Evolutionary conservation across 1,140 invertebrate genomes (phyloP), one percentile per base, ranked within the genome.

Genomic region (Asbolus verrucosus): DNA sequence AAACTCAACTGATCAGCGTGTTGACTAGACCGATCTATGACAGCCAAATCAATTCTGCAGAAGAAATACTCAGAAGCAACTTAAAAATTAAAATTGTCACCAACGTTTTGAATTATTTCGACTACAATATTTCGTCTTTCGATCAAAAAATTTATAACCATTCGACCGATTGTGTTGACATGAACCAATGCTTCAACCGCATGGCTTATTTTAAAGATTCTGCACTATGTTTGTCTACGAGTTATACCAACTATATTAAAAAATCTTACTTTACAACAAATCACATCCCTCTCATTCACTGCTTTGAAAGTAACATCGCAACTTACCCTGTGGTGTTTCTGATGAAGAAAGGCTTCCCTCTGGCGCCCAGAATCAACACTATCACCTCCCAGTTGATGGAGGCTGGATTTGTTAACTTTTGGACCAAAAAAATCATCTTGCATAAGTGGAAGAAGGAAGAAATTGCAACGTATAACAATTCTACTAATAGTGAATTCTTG

Each of bases 291-390:
- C 11, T 54, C 13, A 46, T 76, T 50, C 67, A 71, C 46, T 74
- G 69, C 8, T 76, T 76, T 50, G 9, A 67, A 1, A 16, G 70
- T 0, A 65, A 65, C 19, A 30, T 72, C 3, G 69, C 67, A 14
- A 41, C 63, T 31, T 76, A 70, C 68, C 73, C 73, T 1, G 65
- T 72, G 6, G 46, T 73, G 6, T 71, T 76, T 33, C 61, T 74
- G 21, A 63, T 73, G 59, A 59, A 66, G 9, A 76, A 74, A 70
- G 75, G 75, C 2, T 73, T 65, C 62, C 75, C 75, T 11, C 63
- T 76, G 14, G 50, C 54, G 15, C n/a, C 62, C 2, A 13, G 46
- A n/a, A 61, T 76, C 9, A 70, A 74, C 39, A 24, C 65, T 9
- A 50, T 76, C 9, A 72, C 75, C 18, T 30, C 18, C 1, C 21